Base-by-base conservation (phyloP, 2,113 vertebrate species). In the Bolborhynchus lineola region DNA sequence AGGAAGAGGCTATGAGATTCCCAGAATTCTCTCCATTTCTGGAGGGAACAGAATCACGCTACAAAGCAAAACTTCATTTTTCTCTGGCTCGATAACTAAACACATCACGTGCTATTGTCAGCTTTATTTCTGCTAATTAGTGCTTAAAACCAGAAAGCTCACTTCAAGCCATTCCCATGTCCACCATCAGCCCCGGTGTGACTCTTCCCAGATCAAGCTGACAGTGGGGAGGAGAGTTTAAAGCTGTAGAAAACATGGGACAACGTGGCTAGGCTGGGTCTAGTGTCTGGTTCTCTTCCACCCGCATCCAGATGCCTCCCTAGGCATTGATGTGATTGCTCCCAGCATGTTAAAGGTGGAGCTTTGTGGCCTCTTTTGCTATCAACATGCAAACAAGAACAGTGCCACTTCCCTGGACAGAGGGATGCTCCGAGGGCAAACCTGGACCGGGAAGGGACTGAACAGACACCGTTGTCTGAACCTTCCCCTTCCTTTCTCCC, bases 11-110 rank as follows among this genome's bases (percentile, higher is more conserved):
- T 39, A 24, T 8, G 76, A 5, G 17, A 67, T 75, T 76, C 39
- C 31, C 14, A 16, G 21, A 72, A 31, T 28, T 89, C 35, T 4
- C 3, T 5, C 17, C 4, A 1, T 35, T 67, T 84, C 72, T 31
- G 55, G 33, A 75, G 57, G 63, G 69, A 59, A 65, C 12, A 74
- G 46, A 53, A 21, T 0, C 1, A 82, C 0, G 0, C 28, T 71
- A 83, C 15, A 67, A 71, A 69, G 18, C 11, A 64, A 64, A 70
- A 63, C 69, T 1, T 35, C 1, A 11, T 60, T 83, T 64, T 86
- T 31, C 35, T 87, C 28, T 68, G 64, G 80, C 60, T 35, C 15
- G 42, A 55, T 59, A 79, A 85, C 31, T 14, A 69, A 91, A 92
- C 85, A 4, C 3, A 62, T 13, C 16, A 12, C 0, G 0, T 80